These are phyloP conservation scores for Phymatocera aterrima DNA, from an alignment of 2,888 invertebrate genomes.

Conservation along the genomic window DNA sequence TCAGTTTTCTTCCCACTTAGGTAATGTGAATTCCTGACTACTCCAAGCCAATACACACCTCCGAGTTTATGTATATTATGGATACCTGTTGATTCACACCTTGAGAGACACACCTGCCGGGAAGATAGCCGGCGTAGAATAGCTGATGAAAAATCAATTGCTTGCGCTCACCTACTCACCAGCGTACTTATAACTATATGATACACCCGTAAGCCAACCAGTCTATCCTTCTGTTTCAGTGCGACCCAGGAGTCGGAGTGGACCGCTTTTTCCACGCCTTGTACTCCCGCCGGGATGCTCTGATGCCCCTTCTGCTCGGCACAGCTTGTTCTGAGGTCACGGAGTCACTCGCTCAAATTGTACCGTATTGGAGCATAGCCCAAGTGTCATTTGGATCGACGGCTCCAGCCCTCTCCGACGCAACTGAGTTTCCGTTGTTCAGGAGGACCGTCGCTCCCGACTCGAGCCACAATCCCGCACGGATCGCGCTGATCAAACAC, in stretches of 20 bases:
- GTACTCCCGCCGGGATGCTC: slow-evolving; percentile 83
- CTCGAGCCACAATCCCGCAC: slow-evolving; percentile 91
- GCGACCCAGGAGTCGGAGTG: slow-evolving; percentile 93
- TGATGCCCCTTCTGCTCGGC: slow-evolving; percentile 90
- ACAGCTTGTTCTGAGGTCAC: slow-evolving; percentile 94
- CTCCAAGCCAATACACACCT: neutral
- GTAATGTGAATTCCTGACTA: neutral
- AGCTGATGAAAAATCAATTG: neutral
- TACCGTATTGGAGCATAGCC: slow-evolving; percentile 94
- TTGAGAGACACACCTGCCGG: neutral
- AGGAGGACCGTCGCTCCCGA: slow-evolving; percentile 93
- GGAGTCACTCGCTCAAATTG: slow-evolving; percentile 92
- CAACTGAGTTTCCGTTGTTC: slow-evolving; percentile 92
- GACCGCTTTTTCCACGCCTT: slow-evolving; percentile 95
- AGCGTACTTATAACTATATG: neutral
- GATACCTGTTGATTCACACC: slow-evolving; percentile 40
- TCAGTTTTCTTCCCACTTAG: too few species aligned
- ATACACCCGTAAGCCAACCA: neutral
- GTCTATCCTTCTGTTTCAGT: slow-evolving; percentile 78
- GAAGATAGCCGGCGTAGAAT: neutral
- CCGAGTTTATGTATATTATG: neutral
- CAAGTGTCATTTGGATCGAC: slow-evolving; percentile 95
- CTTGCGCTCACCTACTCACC: neutral
- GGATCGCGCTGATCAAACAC: slow-evolving; percentile 87
- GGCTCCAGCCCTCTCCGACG: slow-evolving; percentile 92